Evolutionary conservation across 2,888 invertebrate species (phyloP), one percentile per base, ranked within the genome.

Genomic region (Drosophila borealis): DNA sequence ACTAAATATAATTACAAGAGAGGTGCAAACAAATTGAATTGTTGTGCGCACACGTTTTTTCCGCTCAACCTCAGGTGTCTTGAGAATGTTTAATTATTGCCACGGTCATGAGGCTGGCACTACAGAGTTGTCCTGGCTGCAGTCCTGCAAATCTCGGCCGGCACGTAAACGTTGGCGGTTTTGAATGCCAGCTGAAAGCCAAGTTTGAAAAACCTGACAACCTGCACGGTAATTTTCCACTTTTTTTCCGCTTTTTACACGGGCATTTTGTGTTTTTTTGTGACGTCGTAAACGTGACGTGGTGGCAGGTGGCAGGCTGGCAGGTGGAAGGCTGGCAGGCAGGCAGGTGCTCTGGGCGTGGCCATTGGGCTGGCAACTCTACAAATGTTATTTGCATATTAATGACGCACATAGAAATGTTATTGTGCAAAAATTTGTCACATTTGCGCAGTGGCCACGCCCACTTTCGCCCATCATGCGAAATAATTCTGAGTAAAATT

Each of bases 341-440:
- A 21, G 29, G 29, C 25, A 10, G 17, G 44, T 8, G 17, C 14
- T 4, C 17, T 13, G 2, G 21, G 11, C 21, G 56, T 42, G 33
- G 21, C 13, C 14, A 45, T 29, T 29, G 29, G 29, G 29, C 8
- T 8, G 29, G 29, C 8, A 8, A 29, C 29, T 29, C 34, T 34
- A 33, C 50, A 57, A 56, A 62, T 70, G 67, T 17, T 53, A 81
- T 84, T 81, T 81, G 78, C 78, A 84, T 80, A 78, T 74, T 62
- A 84, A 81, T 74, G 81, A 66, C 65, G 61, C 57, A 66, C 49
- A 66, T 57, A 48, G 62, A 61, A 59, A 41, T 65, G 13, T 54
- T 21, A 37, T 62, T 48, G 41, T 48, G 33, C 17, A 4, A 21
- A 13, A 41, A 48, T 17, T 46, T 56, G 41, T 19, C 13, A 11